Conservation (phyloP, 2,888 invertebrate genomes). For the Ctenicera cuprea region DNA sequence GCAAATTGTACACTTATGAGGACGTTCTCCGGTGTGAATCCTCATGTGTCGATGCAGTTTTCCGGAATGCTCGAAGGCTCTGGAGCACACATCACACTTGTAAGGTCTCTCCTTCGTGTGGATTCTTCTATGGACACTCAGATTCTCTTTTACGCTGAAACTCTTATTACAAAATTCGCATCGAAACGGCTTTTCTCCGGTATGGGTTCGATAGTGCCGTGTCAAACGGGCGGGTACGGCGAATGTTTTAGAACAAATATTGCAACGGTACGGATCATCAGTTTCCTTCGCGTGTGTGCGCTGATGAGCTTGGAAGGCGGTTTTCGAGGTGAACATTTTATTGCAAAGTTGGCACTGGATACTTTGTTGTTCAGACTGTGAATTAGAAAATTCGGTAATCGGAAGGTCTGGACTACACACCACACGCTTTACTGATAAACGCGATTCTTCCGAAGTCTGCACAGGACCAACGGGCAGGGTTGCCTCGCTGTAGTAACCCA, state of each 20-base stretch:
- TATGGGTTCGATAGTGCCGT: slow-evolving; percentile 92
- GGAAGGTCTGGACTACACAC: slow-evolving; percentile 78
- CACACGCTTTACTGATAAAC: slow-evolving; percentile 72
- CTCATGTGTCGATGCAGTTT: slow-evolving; percentile 93
- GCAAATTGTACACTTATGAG: slow-evolving; percentile 91
- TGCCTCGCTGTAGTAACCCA: slow-evolving; percentile 73
- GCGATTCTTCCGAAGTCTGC: slow-evolving; percentile 65
- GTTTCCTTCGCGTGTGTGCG: slow-evolving; percentile 69
- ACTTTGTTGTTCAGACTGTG: slow-evolving; percentile 56
- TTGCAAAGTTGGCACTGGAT: slow-evolving; percentile 71
- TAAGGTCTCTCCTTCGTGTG: slow-evolving; percentile 95
- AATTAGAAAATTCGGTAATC: slow-evolving; percentile 67
- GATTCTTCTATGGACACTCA: slow-evolving; percentile 91
- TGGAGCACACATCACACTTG: slow-evolving; percentile 90
- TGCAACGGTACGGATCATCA: slow-evolving; percentile 89
- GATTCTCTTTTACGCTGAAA: slow-evolving; percentile 94
- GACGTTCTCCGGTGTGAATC: slow-evolving; percentile 92
- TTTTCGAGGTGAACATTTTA: slow-evolving; percentile 69
- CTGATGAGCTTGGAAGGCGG: slow-evolving; percentile 67
- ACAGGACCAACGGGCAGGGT: slow-evolving; percentile 70
- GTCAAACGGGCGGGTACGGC: slow-evolving; percentile 91
- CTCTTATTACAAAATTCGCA: slow-evolving; percentile 95
- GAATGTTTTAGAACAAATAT: slow-evolving; percentile 93
- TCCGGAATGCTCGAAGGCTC: slow-evolving; percentile 93
- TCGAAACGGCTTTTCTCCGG: slow-evolving; percentile 91